phyloP scores from a whole-genome alignment of 1,140 invertebrate genomes.

The Holotrichia oblita region DNA sequence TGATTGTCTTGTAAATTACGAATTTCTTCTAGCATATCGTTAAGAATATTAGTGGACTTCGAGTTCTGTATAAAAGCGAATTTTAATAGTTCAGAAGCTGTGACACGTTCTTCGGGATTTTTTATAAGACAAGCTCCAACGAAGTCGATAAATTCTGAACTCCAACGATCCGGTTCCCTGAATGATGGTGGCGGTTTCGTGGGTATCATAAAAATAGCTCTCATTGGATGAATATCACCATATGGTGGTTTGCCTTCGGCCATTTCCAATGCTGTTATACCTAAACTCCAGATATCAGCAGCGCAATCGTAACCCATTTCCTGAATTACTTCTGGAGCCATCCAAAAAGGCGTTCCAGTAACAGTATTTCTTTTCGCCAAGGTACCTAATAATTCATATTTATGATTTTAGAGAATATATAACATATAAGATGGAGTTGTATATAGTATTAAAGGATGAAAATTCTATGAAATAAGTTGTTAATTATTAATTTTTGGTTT shows the following conservation, averaged over 20 bases:
- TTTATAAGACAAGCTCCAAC: conserved; percentile 92
- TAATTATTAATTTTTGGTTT: no score
- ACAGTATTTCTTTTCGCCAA: no score
- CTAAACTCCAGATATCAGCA: conserved; percentile 98
- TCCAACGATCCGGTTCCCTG: conserved; percentile 95
- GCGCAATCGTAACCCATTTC: conserved; percentile 99
- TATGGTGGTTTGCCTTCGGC: conserved; percentile 99
- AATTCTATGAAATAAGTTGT: no score
- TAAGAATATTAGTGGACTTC: no score
- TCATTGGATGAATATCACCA: conserved; percentile 99
- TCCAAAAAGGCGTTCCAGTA: conserved; percentile 99
- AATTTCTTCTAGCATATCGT: no score
- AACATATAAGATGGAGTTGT: no score
- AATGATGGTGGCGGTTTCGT: conserved; percentile 98
- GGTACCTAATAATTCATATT: no score
- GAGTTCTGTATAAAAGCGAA: no score
- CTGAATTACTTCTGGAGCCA: conserved; percentile 99
- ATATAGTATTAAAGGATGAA: no score
- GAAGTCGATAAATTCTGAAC: conserved; percentile 97
- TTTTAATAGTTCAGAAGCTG: conserved; percentile 88
- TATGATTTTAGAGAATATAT: no score
- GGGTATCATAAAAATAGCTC: conserved; percentile 99
- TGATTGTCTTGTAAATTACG: no score
- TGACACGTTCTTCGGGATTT: conserved; percentile 95
- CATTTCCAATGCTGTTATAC: conserved; percentile 99